A percentile compares a stretch with the other conserved stretches of the same genome.
Conservation (phyloP, 92 coral and sea anemone species). For the Actinostola sp. region DNA sequence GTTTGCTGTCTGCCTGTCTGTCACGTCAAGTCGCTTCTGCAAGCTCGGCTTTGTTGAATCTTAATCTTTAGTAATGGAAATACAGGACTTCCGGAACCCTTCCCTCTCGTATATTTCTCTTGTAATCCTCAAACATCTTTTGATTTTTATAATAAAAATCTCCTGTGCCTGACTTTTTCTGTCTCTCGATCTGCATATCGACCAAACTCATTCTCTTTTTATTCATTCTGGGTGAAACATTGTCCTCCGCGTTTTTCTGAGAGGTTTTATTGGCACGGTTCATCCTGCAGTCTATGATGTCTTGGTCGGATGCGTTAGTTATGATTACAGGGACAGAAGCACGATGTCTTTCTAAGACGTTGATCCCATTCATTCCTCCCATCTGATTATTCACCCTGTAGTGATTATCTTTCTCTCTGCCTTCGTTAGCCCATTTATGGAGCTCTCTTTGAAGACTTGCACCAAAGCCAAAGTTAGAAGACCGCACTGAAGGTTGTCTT, state of each 20-base stretch:
- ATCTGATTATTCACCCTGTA: background rate
- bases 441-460: slow-evolving; percentile 13
- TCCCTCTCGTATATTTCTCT: background rate
- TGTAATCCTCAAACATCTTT: slow-evolving; percentile 15
- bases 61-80: slow-evolving; percentile 28
- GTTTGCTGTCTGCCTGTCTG: too few species aligned
- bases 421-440: slow-evolving; percentile 2
- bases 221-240: slow-evolving; percentile 18
- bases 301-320: background rate
- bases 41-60: too few species aligned
- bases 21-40: too few species aligned
- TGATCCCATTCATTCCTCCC: background rate
- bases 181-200: slow-evolving; percentile 17
- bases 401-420: background rate
- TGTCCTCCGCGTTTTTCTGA: background rate
- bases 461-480: slow-evolving; percentile 2
- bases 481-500: slow-evolving; percentile 6
- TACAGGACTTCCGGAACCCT: slow-evolving; percentile 5
- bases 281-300: background rate
- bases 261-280: background rate
- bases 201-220: slow-evolving; percentile 9
- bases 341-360: background rate
- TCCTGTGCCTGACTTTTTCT: slow-evolving; percentile 31
- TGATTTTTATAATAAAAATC: slow-evolving; percentile 19
- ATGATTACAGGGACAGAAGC: background rate